Percentiles rank a stretch among this genome's conserved stretches.
Conservation (phyloP, 2,888 invertebrate genomes). For the Carcina quercana region DNA sequence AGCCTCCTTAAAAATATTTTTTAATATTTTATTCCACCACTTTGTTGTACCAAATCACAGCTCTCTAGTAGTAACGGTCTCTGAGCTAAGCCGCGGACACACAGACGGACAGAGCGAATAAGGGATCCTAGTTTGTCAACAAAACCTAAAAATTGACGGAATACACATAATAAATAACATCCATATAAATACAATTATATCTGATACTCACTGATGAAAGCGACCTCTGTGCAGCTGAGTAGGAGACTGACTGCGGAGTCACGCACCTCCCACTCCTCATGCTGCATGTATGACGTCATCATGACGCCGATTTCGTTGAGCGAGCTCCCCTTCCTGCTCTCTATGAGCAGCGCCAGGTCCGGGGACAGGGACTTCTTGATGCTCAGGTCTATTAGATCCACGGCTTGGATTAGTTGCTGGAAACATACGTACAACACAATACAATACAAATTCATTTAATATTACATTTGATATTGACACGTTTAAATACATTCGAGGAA, state of each 20-base stretch:
- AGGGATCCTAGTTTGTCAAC: not conserved
- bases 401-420: slow-evolving; percentile 76
- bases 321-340: slow-evolving; percentile 72
- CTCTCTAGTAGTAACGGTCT: too few species aligned
- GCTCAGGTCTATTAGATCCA: slow-evolving; percentile 78
- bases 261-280: slow-evolving; percentile 81
- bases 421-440: slow-evolving; percentile 14
- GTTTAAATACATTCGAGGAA: not conserved
- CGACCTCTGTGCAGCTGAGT: slow-evolving; percentile 76
- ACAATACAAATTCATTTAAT: not conserved
- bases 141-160: not conserved
- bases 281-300: slow-evolving; percentile 76
- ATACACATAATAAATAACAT: not conserved
- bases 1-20: slow-evolving; percentile 1
- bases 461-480: not conserved
- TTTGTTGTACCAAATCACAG: too few species aligned
- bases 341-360: slow-evolving; percentile 79
- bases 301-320: slow-evolving; percentile 75
- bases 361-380: slow-evolving; percentile 82
- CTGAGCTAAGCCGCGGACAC: too few species aligned
- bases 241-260: slow-evolving; percentile 81
- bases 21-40: too few species aligned
- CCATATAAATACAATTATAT: not conserved
- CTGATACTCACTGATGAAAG: slow-evolving; percentile 77
- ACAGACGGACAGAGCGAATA: too few species aligned